phyloP scores from a whole-genome alignment of 1,140 invertebrate genomes.

The Chlorops oryzae region DNA sequence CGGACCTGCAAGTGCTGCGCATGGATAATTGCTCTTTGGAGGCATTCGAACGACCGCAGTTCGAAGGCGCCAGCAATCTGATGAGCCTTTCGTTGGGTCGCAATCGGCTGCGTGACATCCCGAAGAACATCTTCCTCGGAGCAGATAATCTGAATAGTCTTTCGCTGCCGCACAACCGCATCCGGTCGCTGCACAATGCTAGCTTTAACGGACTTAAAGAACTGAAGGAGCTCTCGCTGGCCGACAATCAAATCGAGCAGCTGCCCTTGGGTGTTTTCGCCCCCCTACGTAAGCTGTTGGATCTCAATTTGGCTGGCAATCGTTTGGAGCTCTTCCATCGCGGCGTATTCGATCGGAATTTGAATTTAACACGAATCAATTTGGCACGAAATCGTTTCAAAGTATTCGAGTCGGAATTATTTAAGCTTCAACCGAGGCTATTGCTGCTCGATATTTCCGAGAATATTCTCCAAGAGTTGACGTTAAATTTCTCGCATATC shows the following conservation, averaged over 20 bases:
- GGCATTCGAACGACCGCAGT: conserved; percentile 39
- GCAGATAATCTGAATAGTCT: conserved; percentile 38
- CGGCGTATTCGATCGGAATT: conserved; percentile 36
- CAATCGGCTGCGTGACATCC: conserved; percentile 37
- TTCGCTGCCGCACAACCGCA: conserved; percentile 27
- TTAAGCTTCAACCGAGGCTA: conserved; percentile 28
- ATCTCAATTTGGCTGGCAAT: conserved; percentile 37
- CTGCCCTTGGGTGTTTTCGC: conserved; percentile 27
- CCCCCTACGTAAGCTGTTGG: conserved; percentile 31
- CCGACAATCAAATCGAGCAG: conserved; percentile 31
- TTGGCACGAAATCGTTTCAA: conserved; percentile 31
- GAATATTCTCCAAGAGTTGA: conserved; percentile 37
- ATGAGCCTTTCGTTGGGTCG: conserved; percentile 36
- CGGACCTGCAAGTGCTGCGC: conserved; percentile 39
- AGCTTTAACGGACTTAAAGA: conserved; percentile 41
- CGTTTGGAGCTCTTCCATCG: conserved; percentile 26
- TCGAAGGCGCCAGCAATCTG: conserved; percentile 43
- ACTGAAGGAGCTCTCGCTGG: conserved; percentile 32
- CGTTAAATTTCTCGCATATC: conserved; percentile 30
- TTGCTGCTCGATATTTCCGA: conserved; percentile 33
- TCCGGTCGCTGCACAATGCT: conserved; percentile 27
- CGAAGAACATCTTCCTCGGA: conserved; percentile 42
- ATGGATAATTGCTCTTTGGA: conserved; percentile 44
- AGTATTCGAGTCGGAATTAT: conserved; percentile 35
- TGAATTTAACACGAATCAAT: conserved; percentile 33